Base-by-base conservation (phyloP, 1,140 invertebrate species). In the Cecropterus lyciades region DNA sequence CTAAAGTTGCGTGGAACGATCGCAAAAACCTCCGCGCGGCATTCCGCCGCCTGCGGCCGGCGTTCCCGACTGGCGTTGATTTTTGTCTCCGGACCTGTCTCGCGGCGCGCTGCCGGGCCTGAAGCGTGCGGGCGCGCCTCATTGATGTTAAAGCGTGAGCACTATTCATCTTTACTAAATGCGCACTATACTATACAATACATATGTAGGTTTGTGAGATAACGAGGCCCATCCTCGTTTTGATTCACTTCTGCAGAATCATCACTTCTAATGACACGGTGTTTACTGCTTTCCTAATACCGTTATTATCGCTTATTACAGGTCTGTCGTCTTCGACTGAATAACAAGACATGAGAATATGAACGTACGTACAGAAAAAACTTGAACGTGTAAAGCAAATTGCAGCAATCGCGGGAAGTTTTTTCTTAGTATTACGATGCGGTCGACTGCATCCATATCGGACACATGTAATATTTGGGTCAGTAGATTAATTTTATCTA, bases 21-120 rank as follows among this genome's bases (percentile, higher is more conserved):
- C 16, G 37, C 53, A 56, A 56, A 56, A 56, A 56, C 37, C 37
- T 40, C 16, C 33, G 37, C 11, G 53, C 53, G 30, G 37, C 53
- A 56, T 56, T 56, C 51, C 51, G 51, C 33, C 15, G 51, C 51
- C 53, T n/a, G 37, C 11, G 3, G 20, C 11, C 20, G 33, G 16
- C 17, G 37, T 20, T 42, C 53, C 53, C 16, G 51, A 1, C 49
- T 52, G 13, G 13, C 15, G 5, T 14, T 43, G 10, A 37, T 17
- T 53, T 40, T 52, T 37, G 51, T 52, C 8, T 37, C 7, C 7
- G 51, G 14, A 52, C 51, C 27, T 37, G 48, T 51, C 33, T 51
- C 24, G 20, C n/a, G 15, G 42, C 14, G 42, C 3, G 42, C 15
- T 45, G 13, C 1, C 33, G 9, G 33, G 2, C 3, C 9, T 37